Conservation (phyloP, 2,888 invertebrate species). For the Polydrusus pterygomalis region DNA sequence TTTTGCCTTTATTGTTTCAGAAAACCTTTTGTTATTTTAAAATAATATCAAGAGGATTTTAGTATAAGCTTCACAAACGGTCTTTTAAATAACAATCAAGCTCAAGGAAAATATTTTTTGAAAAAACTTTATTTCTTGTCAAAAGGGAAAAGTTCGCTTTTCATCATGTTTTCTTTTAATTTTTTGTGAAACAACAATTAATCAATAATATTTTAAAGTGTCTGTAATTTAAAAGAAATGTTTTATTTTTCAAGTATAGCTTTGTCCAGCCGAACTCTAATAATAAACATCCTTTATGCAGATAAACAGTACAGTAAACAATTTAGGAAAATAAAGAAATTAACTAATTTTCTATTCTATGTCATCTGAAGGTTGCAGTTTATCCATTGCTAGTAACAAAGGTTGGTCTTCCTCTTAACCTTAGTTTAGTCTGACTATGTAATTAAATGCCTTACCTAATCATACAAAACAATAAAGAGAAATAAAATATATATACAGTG, state of each 20-base stretch:
- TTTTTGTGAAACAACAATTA: not conserved
- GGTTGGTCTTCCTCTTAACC: too few relatives aligned
- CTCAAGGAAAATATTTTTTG: not conserved
- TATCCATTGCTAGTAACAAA: too few relatives aligned
- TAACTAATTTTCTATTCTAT: too few relatives aligned
- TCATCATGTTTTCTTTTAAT: not conserved
- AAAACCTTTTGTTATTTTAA: constrained; percentile 3
- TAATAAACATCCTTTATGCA: too few relatives aligned
- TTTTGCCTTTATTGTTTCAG: not conserved
- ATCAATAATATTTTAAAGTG: constrained; percentile 4
- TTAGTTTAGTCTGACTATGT: too few relatives aligned
- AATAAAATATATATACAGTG: too few relatives aligned
- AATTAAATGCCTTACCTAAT: too few relatives aligned
- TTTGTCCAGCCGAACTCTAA: too few relatives aligned
- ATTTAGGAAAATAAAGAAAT: too few relatives aligned
- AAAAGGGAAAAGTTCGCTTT: not conserved
- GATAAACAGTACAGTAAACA: too few relatives aligned
- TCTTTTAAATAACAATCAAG: constrained; percentile 6
- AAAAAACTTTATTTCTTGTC: not conserved
- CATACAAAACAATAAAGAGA: too few relatives aligned
- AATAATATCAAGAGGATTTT: constrained; percentile 3
- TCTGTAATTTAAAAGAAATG: not conserved
- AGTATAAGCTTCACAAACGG: not conserved
- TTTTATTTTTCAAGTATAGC: not conserved
- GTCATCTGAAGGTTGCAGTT: too few relatives aligned